Evolutionary conservation across 1,140 invertebrate genomes (phyloP), one percentile per base, ranked within the genome.

Genomic region (Microplitis mediator): DNA sequence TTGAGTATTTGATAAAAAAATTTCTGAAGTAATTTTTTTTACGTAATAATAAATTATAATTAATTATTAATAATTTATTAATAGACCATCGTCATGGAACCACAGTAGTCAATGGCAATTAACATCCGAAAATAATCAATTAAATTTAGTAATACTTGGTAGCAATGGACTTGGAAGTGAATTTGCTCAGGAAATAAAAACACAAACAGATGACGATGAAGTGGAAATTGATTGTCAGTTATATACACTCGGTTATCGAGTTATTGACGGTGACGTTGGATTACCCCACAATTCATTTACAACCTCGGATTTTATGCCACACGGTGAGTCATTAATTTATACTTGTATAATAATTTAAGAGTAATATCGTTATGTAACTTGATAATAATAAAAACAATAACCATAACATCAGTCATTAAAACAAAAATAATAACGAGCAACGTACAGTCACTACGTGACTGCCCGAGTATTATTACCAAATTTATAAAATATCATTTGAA

Each of bases 251-350:
- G 94, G 95, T 77, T 95, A 95, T 85, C 89, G 94, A 82, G 92
- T 95, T 75, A 95, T 96, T 80, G 93, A 94, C 83, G 94, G 94
- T 9, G 94, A 96, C 87, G 93, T 95, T 69, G 92, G 91, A 81
- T 85, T 93, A 78, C 92, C 93, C 51, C 92, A 93, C 76, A 93
- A 94, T 87, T 91, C 91, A 32, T 93, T 95, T 79, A 90, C 90
- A 75, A 93, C 93, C 11, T 89, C 91, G 5, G 92, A 94, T 81
- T 95, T 95, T 81, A 89, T 91, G 82, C 93, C 93, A 66, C 92
- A 95, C 85, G 92, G 92, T 92, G 81, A 79, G 74, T 77, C 69
- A 72, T 68, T 69, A n/a, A n/a, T n/a, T 65, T 11, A 52, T 32
- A 4, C 11, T 31, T 34, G n/a, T 31, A 67, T 67, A 16, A 8